phyloP scores from a whole-genome alignment of 2,113 vertebrate species.

The Euleptes europaea region DNA sequence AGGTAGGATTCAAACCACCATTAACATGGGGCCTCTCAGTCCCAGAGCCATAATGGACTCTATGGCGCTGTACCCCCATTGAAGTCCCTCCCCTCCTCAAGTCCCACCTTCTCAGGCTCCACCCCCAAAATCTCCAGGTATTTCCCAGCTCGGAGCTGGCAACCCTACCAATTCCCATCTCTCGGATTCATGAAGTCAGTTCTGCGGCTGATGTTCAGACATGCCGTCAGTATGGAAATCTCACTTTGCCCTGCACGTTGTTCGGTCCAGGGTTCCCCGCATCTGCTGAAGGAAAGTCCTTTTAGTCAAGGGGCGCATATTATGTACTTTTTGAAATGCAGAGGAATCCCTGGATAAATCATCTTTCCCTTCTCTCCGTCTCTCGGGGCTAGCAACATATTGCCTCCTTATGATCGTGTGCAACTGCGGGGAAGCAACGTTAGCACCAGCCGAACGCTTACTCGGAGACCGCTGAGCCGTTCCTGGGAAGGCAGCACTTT shows the following conservation, averaged over 20 bases:
- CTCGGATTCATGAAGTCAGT: no score
- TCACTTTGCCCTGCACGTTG: background rate
- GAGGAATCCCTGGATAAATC: background rate
- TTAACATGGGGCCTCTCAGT: no score
- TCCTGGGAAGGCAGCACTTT: background rate
- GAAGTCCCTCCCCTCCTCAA: no score
- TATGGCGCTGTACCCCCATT: no score
- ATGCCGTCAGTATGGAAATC: background rate
- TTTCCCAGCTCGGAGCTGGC: no score
- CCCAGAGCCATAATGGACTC: no score
- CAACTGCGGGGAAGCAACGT: background rate
- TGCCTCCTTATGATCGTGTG: background rate
- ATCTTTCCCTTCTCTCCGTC: no score
- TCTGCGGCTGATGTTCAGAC: no score
- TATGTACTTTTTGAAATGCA: background rate
- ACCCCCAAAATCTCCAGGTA: no score
- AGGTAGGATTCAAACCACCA: no score
- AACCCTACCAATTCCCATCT: no score
- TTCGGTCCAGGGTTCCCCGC: background rate
- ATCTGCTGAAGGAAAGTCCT: background rate
- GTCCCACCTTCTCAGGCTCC: no score
- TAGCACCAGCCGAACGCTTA: background rate
- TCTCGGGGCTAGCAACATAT: background rate
- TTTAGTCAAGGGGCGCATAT: background rate
- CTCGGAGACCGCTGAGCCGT: background rate